These are phyloP conservation scores for Ploceus nigricollis DNA, from an alignment of 2,113 vertebrate species.

Conservation along the genomic window DNA sequence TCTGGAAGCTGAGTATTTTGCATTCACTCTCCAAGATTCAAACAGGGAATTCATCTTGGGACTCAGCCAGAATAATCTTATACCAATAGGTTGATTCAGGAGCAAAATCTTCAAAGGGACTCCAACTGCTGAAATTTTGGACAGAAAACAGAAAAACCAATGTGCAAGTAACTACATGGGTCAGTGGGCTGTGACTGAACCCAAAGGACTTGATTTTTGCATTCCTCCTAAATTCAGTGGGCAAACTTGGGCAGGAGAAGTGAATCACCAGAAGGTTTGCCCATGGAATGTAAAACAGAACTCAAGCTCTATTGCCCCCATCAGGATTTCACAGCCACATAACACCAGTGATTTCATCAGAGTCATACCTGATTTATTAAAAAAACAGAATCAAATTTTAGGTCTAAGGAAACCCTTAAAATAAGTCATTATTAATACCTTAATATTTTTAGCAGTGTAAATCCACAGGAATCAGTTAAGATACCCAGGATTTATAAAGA, in stretches of 20 bases:
- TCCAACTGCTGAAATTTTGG: conserved; percentile 12
- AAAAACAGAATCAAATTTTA: conserved; percentile 4
- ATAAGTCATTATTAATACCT: not conserved
- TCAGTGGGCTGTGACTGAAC: conserved; percentile 10
- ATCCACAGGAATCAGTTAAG: not conserved
- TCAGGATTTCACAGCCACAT: not conserved
- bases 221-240: not conserved
- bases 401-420: not conserved
- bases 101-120: conserved; percentile 31
- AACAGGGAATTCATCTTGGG: not conserved
- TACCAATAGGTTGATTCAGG: not conserved
- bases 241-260: not conserved
- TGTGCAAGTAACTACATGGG: not conserved
- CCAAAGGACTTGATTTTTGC: not conserved
- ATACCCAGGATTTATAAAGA: not conserved
- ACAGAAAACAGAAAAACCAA: not conserved
- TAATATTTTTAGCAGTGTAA: not conserved
- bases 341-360: not conserved
- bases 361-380: not conserved
- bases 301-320: not conserved
- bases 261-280: not conserved
- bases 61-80: conserved; percentile 5
- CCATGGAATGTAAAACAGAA: not conserved
- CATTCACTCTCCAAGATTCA: not conserved
- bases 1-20: conserved; percentile 9